Base-by-base conservation (phyloP, 2,888 invertebrate species). In the Drosophila incognita region DNA sequence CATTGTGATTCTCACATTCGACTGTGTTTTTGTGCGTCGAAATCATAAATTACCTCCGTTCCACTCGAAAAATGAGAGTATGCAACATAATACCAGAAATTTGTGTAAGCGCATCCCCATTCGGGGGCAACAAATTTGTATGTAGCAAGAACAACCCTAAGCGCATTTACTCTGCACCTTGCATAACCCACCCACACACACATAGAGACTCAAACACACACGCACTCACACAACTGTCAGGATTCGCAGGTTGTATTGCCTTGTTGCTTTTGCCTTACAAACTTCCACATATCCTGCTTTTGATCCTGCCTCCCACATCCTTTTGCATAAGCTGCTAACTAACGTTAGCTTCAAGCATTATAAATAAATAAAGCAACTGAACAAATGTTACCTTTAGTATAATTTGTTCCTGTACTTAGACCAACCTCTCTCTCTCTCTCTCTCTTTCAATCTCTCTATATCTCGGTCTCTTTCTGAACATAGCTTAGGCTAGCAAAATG, bases 51-150 rank as follows among this genome's bases (percentile, higher is more conserved):
- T 85, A 89, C 85, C 87, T 24, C 24, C 15, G 24, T 15, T 76
- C 40, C n/a, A n/a, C 42, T 11, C 38, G 73, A 78, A 87, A 82
- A 8, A 7, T 15, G 7, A 8, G 24, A 46, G 77, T 87, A 84
- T 89, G 89, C 85, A 85, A 87, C 87, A 85, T 83, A 87, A 85
- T 89, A 78, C 80, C 61, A 76, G 87, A 87, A 84, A 87, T 87
- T 87, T 87, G 87, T 87, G 80, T 76, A 81, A 81, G 69, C 76
- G 66, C 82, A 74, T 54, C 65, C 63, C 64, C 64, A 36, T 18
- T 54, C 67, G 33, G 27, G 13, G 33, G 36, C 40, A 18, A 51
- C 46, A 58, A 59, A 42, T 53, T 73, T 56, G 56, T 56, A 38
- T 24, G 46, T 15, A 24, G 24, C 46, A 24, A 46, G 24, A 24